Conservation (phyloP, 2,113 vertebrate species). For the Carassius auratus region DNA sequence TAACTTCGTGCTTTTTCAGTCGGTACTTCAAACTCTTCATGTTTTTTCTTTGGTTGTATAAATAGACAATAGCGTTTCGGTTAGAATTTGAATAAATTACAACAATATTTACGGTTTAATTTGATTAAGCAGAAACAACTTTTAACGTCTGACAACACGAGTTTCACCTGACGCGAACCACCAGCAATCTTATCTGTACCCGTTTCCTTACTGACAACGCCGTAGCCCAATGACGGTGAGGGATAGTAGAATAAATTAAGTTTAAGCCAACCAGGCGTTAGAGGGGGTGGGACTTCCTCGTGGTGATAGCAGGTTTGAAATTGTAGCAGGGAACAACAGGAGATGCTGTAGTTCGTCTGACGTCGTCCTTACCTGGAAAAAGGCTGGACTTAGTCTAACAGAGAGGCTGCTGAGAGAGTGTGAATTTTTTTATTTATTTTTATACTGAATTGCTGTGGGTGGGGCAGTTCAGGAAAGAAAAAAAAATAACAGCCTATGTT, state of each 20-base stretch:
- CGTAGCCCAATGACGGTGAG: slow-evolving; percentile 57
- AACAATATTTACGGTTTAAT: slow-evolving; percentile 38
- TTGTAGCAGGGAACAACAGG: slow-evolving; percentile 61
- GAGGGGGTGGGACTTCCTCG: slow-evolving; percentile 74
- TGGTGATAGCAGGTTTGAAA: slow-evolving; percentile 49
- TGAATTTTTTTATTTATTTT: background rate
- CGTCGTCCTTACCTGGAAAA: slow-evolving; percentile 68
- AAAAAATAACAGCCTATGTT: background rate
- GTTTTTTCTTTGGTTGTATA: slow-evolving; percentile 44
- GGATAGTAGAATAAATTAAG: background rate
- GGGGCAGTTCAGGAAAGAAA: background rate
- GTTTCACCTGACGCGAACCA: slow-evolving; percentile 79
- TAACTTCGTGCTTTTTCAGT: slow-evolving; percentile 87
- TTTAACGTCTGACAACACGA: slow-evolving; percentile 52
- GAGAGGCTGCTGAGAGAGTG: background rate
- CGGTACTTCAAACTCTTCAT: slow-evolving; percentile 95
- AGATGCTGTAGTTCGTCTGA: slow-evolving; percentile 46
- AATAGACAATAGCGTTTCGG: slow-evolving; percentile 4
- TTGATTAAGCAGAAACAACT: slow-evolving; percentile 50
- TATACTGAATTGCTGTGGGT: background rate
- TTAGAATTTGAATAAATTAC: background rate
- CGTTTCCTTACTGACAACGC: slow-evolving; percentile 46
- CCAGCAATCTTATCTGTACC: slow-evolving; percentile 50
- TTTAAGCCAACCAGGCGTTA: slow-evolving; percentile 62
- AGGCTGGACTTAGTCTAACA: slow-evolving; percentile 31